Evolutionary conservation across 1,140 invertebrate genomes (phyloP), one percentile per base, ranked within the genome.

Genomic region (Aphelinus atriplicis): DNA sequence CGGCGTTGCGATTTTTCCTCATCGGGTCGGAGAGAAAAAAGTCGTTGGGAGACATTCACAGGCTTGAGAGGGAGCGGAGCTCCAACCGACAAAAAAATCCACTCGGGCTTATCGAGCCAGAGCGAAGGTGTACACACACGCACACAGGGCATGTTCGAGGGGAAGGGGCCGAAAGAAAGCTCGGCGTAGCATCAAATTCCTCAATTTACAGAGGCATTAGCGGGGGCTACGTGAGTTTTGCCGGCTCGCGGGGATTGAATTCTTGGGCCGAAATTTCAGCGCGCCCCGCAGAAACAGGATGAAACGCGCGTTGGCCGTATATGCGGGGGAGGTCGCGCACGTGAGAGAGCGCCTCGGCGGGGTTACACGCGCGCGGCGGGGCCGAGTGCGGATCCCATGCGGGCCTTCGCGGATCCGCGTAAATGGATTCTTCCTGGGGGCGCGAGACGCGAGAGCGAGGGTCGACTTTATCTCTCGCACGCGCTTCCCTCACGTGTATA

Each of bases 201-300:
- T 77, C 75, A 76, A 76, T 76, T 72, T 73, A 66, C 65, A 60
- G 60, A 77, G 56, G 58, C 60, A 68, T 46, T 61, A 58, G 42
- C 46, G 62, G 26, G 26, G 9, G 42, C 65, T 61, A 57, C 72
- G 68, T 70, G 68, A 60, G 57, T 70, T 51, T 61, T 3, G 6
- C 57, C 6, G 48, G 42, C 57, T 61, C 47, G 68, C 48, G 10
- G 6, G 57, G 57, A 70, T 70, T 70, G 60, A 61, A 70, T 70
- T 70, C 68, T 51, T 70, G n/a, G 3, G 50, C n/a, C n/a, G 10
- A 60, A 60, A 60, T 70, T 70, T 43, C 26, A 61, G 47, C 4
- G 7, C 56, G n/a, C 62, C 69, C 77, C 56, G 79, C 1, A 76
- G 53, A 26, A 46, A 9, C 3, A 10, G 7, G 45, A 58, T 3